These are phyloP conservation scores for Tethea ocularis DNA, from an alignment of 2,888 invertebrate genomes.

Conservation along the genomic window DNA sequence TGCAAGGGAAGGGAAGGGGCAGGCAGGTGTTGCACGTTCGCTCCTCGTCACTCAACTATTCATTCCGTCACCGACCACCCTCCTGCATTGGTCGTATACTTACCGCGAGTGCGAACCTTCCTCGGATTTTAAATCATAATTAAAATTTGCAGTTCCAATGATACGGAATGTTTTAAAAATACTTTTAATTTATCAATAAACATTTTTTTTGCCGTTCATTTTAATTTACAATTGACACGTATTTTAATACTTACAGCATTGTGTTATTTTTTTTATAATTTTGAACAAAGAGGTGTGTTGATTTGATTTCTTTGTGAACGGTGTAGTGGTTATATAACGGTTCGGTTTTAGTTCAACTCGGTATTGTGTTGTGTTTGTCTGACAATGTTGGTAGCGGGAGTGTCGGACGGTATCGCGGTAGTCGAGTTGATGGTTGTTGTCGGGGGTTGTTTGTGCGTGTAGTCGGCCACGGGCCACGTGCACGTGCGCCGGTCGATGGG, in stretches of 20 bases:
- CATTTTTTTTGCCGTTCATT: too few species aligned
- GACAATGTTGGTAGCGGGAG: slow-evolving; percentile 16
- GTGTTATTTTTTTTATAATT: too few species aligned
- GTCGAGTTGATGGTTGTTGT: slow-evolving; percentile 15
- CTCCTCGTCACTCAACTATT: slow-evolving; percentile 43
- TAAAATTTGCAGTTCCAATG: slow-evolving; percentile 4
- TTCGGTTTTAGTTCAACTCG: slow-evolving; percentile 8
- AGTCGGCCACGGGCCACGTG: too few species aligned
- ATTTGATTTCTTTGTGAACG: neutral
- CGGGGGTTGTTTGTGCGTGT: slow-evolving; percentile 50
- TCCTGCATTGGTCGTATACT: slow-evolving; percentile 37
- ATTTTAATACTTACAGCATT: too few species aligned
- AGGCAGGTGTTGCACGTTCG: slow-evolving; percentile 68
- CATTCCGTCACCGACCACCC: slow-evolving; percentile 57
- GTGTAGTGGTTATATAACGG: neutral
- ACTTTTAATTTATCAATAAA: too few species aligned
- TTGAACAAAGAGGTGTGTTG: neutral
- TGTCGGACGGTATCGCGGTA: slow-evolving; percentile 23
- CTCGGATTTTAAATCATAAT: slow-evolving; percentile 25
- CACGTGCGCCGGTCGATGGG: slow-evolving; percentile 76
- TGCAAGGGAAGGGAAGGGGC: slow-evolving; percentile 55
- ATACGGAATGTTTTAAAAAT: neutral
- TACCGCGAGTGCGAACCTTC: slow-evolving; percentile 16
- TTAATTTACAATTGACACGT: too few species aligned
- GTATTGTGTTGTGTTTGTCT: slow-evolving; percentile 21